Evolutionary conservation across 2,113 vertebrate genomes (phyloP), one percentile per base, ranked within the genome.

Genomic region (Sula dactylatra): DNA sequence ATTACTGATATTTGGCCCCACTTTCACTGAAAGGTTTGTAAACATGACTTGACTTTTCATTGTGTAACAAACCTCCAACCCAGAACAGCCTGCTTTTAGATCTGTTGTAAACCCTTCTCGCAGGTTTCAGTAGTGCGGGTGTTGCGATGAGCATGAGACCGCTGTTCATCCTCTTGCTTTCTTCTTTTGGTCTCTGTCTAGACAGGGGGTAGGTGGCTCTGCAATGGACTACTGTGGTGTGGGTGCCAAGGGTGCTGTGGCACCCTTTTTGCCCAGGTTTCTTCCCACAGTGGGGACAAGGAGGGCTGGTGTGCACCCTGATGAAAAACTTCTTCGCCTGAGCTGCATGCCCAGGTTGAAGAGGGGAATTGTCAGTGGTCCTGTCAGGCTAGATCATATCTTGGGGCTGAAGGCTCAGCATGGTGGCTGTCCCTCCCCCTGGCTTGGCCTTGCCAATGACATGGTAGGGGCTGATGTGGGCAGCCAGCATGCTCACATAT

Each of bases 261-360:
- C 3, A 45, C 19, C 16, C 32, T n/a, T 34, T 77, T 14, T 26
- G 36, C 32, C 34, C 1, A 5, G 15, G 22, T 61, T 82, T 82
- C n/a, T 34, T 80, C 34, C 18, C 5, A 0, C 2, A 4, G 11
- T 61, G 44, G 22, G 16, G 9, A 44, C 49, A n/a, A 16, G 24
- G 9, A 56, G 7, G 29, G 11, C 44, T 47, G 65, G 5, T 47
- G 49, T 61, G 27, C 27, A 52, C 40, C 18, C 31, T 54, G 24
- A 15, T 47, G 42, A 40, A 62, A 84, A 82, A 13, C 13, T n/a
- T 65, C 66, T 32, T 24, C 0, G 2, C 36, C 29, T 24, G 34
- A 74, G 44, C 61, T 90, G 47, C 18, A 10, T 0, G 0, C 9
- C 34, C 27, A 19, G 25, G 5, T 6, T 62, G 24, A 36, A 79